These are phyloP conservation scores for Solea senegalensis DNA, from an alignment of 2,113 vertebrate genomes.

Conservation along the genomic window DNA sequence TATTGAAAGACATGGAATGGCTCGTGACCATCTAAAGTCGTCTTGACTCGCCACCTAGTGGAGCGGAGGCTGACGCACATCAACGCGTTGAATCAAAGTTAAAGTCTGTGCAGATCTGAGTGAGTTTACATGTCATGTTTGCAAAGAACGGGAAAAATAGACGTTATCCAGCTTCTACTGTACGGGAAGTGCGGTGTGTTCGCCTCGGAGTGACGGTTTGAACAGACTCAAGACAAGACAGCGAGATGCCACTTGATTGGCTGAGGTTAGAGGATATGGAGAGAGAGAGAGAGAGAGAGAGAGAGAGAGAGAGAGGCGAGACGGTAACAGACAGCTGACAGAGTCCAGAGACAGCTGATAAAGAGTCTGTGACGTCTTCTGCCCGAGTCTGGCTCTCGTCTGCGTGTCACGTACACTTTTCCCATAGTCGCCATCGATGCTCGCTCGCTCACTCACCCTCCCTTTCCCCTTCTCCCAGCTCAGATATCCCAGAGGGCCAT, in stretches of 20 bases:
- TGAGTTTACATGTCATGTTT: too few relatives aligned
- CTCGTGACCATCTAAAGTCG: too few relatives aligned
- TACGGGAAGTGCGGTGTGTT: slow-evolving; percentile 6
- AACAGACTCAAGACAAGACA: slow-evolving; percentile 22
- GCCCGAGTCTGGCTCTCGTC: slow-evolving; percentile 58
- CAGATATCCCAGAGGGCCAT: slow-evolving; percentile 50
- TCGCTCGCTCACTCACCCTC: slow-evolving; percentile 6
- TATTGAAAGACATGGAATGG: too few relatives aligned
- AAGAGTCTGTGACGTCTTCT: slow-evolving; percentile 57
- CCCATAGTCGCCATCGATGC: slow-evolving; percentile 46
- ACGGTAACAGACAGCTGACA: slow-evolving; percentile 55
- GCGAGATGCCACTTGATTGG: slow-evolving; percentile 20
- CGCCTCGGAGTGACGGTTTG: not conserved
- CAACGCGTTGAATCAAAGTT: too few relatives aligned
- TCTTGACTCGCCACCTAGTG: too few relatives aligned
- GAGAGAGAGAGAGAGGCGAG: slow-evolving; percentile 12
- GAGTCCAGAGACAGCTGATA: slow-evolving; percentile 68
- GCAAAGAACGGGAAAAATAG: too few relatives aligned
- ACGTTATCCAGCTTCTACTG: too few relatives aligned
- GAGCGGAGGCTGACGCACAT: too few relatives aligned
- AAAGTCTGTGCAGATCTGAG: too few relatives aligned
- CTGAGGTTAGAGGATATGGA: slow-evolving; percentile 28
- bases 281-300: slow-evolving; percentile 28
- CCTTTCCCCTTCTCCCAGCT: slow-evolving; percentile 18
- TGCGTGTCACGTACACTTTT: slow-evolving; percentile 66